phyloP scores from a whole-genome alignment of 2,888 invertebrate species.

The Nephrocerus scutellatus region DNA sequence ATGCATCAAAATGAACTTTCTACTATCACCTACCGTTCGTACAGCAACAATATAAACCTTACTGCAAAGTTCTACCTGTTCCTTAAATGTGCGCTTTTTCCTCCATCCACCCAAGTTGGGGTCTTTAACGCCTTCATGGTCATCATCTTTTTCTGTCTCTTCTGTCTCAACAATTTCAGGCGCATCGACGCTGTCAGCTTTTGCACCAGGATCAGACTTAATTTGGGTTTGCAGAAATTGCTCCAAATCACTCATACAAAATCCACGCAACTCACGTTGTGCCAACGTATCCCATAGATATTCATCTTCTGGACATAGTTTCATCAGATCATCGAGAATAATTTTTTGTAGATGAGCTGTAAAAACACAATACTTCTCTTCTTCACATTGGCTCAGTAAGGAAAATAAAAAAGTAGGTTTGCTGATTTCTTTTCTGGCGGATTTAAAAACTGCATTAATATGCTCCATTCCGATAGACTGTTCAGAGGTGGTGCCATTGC shows the following conservation, averaged over 20 bases:
- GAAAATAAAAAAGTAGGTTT: slow-evolving; percentile 55
- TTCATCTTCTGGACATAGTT: slow-evolving; percentile 50
- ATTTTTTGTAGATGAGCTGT: slow-evolving; percentile 53
- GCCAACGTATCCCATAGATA: slow-evolving; percentile 57
- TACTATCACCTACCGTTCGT: slow-evolving; percentile 39
- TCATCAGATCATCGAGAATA: slow-evolving; percentile 51
- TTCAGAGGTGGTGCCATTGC: slow-evolving; percentile 40
- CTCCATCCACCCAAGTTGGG: slow-evolving; percentile 22
- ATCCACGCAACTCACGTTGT: slow-evolving; percentile 53
- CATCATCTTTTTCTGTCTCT: too few relatives aligned
- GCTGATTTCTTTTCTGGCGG: slow-evolving; percentile 53
- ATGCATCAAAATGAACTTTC: too few relatives aligned
- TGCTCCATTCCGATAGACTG: slow-evolving; percentile 49
- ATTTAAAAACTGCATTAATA: slow-evolving; percentile 56
- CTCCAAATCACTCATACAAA: slow-evolving; percentile 33
- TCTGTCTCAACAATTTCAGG: too few relatives aligned
- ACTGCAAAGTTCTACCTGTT: slow-evolving; percentile 48
- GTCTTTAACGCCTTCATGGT: too few relatives aligned
- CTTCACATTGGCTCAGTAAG: slow-evolving; percentile 49
- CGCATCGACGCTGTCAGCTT: too few relatives aligned
- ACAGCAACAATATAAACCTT: slow-evolving; percentile 51
- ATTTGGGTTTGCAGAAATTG: too few relatives aligned
- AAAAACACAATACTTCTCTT: slow-evolving; percentile 53
- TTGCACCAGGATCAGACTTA: too few relatives aligned
- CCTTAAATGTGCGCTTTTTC: slow-evolving; percentile 38